Evolutionary conservation across 2,888 invertebrate species (phyloP).

Genomic region (Zygaena filipendulae): DNA sequence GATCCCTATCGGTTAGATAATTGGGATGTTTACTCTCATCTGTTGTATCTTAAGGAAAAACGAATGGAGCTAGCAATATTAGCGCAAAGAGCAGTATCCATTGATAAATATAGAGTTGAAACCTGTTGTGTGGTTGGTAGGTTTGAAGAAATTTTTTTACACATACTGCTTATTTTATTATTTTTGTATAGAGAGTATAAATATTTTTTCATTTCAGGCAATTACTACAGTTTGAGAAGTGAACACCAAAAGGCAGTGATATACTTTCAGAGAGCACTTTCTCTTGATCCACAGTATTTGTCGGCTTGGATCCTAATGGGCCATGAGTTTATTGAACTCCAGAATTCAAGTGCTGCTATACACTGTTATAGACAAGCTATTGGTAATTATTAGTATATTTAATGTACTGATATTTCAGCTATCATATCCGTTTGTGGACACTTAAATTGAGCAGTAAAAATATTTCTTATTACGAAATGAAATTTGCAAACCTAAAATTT

Average conservation of each 20-base stretch:
- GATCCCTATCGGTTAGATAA: slow-evolving; percentile 96
- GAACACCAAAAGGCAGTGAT: slow-evolving; percentile 98
- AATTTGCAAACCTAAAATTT: no score
- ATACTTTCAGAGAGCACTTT: slow-evolving; percentile 95
- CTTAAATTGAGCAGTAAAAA: no score
- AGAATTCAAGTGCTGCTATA: slow-evolving; percentile 98
- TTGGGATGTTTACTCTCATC: slow-evolving; percentile 96
- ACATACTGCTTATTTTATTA: neutral
- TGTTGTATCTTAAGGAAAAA: slow-evolving; percentile 93
- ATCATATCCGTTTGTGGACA: no score
- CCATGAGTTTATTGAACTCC: slow-evolving; percentile 98
- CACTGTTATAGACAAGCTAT: slow-evolving; percentile 97
- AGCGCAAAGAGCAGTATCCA: slow-evolving; percentile 92
- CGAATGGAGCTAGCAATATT: slow-evolving; percentile 91
- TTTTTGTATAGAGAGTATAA: no score
- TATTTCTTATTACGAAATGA: no score
- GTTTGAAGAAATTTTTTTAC: slow-evolving; percentile 14
- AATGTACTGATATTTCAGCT: no score
- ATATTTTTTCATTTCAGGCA: slow-evolving; percentile 76
- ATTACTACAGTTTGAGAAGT: slow-evolving; percentile 94
- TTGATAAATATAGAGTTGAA: slow-evolving; percentile 97
- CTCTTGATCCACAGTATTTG: slow-evolving; percentile 92
- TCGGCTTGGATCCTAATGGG: slow-evolving; percentile 99
- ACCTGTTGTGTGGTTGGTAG: slow-evolving; percentile 97
- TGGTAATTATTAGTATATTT: no score